Evolutionary conservation across 2,113 vertebrate genomes (phyloP).

Genomic region (Callospermophilus lateralis): DNA sequence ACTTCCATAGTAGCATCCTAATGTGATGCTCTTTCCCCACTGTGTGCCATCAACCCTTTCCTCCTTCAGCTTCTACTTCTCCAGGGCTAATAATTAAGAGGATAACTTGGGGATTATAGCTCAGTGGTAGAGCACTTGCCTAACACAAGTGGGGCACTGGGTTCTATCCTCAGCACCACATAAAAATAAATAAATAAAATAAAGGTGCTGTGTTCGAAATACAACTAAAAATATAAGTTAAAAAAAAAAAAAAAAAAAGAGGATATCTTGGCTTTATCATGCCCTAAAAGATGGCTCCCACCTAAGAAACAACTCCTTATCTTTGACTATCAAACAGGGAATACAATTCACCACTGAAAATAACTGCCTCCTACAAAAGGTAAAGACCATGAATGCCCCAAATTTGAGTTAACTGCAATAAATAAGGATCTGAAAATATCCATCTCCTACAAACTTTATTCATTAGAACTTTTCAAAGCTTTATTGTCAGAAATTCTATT

Average conservation of each 20-base stretch:
- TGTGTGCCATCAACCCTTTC: not conserved
- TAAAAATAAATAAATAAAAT: no score
- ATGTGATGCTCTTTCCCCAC: not conserved
- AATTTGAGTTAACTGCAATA: not conserved
- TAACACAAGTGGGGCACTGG: no score
- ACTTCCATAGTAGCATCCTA: not conserved
- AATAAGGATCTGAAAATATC: constrained; percentile 15
- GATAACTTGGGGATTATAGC: not conserved
- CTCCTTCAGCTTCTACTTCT: not conserved
- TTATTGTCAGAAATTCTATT: constrained; percentile 17
- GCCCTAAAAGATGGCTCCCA: not conserved
- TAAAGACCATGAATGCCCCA: not conserved
- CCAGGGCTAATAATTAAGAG: not conserved
- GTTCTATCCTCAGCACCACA: no score
- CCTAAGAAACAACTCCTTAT: not conserved
- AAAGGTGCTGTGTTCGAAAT: no score
- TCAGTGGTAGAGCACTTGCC: no score
- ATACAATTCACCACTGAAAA: not conserved
- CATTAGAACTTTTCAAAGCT: constrained; percentile 22
- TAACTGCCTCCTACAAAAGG: not conserved
- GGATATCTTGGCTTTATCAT: not conserved
- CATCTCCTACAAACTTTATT: constrained; percentile 13
- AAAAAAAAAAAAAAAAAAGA: no score
- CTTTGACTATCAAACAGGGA: not conserved
- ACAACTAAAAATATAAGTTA: no score